phyloP scores from a whole-genome alignment of 2,113 vertebrate genomes.

The Amphiprion percula region DNA sequence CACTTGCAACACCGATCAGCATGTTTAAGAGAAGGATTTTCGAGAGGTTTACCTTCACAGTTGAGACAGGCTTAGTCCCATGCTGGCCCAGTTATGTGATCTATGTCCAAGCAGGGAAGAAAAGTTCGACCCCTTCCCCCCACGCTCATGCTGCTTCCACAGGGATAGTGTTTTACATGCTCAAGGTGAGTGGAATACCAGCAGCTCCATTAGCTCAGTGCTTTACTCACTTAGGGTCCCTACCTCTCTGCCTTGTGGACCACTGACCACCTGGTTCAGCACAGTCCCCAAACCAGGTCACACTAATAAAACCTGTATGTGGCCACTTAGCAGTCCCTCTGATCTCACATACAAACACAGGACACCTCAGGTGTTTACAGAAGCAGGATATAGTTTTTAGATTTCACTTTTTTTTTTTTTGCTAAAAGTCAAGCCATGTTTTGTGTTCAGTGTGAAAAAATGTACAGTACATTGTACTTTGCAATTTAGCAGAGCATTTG shows the following conservation, averaged over 20 bases:
- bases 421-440: not conserved
- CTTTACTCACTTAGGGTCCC: constrained; percentile 41
- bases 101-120: constrained; percentile 43
- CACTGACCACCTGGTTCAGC: constrained; percentile 62
- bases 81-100: constrained; percentile 66
- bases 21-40: not conserved
- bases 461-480: constrained; percentile 53
- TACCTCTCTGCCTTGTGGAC: constrained; percentile 42
- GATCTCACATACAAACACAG: not conserved
- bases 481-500: constrained; percentile 49
- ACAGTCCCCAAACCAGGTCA: constrained; percentile 52
- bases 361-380: not conserved
- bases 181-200: constrained; percentile 76
- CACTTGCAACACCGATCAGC: not conserved
- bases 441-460: constrained; percentile 27
- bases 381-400: not conserved
- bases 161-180: constrained; percentile 76
- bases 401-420: not conserved
- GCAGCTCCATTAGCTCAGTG: constrained; percentile 32
- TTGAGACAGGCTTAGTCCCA: constrained; percentile 26
- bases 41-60: constrained; percentile 27
- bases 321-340: constrained; percentile 24
- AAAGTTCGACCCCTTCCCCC: constrained; percentile 60
- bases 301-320: constrained; percentile 47
- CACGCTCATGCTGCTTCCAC: constrained; percentile 62